Conservation (phyloP, 2,797 vertebrate genomes). For the Sebastes oblongus region DNA sequence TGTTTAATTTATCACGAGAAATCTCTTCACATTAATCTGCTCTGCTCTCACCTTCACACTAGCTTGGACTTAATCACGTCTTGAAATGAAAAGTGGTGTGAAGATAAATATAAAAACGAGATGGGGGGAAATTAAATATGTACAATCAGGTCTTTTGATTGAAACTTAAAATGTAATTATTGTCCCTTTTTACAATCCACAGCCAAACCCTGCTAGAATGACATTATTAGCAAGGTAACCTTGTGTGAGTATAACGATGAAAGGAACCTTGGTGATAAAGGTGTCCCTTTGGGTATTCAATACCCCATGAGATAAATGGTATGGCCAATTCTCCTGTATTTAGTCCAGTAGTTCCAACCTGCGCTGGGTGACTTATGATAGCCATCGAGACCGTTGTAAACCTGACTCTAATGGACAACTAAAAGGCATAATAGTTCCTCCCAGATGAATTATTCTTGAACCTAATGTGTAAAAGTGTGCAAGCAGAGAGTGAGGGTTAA, state of each 20-base stretch:
- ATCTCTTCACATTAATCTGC: slow-evolving; percentile 21
- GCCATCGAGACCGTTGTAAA: slow-evolving; percentile 68
- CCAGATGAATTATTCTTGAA: slow-evolving; percentile 68
- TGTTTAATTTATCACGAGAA: slow-evolving; percentile 20
- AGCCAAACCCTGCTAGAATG: slow-evolving; percentile 25
- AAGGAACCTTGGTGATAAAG: slow-evolving; percentile 34
- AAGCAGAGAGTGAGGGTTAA: slow-evolving; percentile 64
- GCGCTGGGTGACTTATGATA: slow-evolving; percentile 64
- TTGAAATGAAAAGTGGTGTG: slow-evolving; percentile 37
- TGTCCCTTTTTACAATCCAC: background rate
- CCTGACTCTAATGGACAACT: slow-evolving; percentile 74
- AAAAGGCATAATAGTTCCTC: slow-evolving; percentile 68
- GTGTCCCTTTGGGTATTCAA: slow-evolving; percentile 48
- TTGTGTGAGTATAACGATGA: slow-evolving; percentile 35
- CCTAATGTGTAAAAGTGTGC: slow-evolving; percentile 57
- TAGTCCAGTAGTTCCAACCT: slow-evolving; percentile 60
- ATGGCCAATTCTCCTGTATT: slow-evolving; percentile 55
- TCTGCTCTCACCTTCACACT: slow-evolving; percentile 34
- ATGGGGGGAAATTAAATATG: slow-evolving; percentile 24
- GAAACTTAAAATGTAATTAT: slow-evolving; percentile 43
- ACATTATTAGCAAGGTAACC: slow-evolving; percentile 50
- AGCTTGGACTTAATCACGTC: slow-evolving; percentile 44
- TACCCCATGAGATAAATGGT: slow-evolving; percentile 44
- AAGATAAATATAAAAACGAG: slow-evolving; percentile 33
- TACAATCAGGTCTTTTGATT: slow-evolving; percentile 33